phyloP scores from a whole-genome alignment of 2,113 vertebrate species.

The Formicarius rufipectus region DNA sequence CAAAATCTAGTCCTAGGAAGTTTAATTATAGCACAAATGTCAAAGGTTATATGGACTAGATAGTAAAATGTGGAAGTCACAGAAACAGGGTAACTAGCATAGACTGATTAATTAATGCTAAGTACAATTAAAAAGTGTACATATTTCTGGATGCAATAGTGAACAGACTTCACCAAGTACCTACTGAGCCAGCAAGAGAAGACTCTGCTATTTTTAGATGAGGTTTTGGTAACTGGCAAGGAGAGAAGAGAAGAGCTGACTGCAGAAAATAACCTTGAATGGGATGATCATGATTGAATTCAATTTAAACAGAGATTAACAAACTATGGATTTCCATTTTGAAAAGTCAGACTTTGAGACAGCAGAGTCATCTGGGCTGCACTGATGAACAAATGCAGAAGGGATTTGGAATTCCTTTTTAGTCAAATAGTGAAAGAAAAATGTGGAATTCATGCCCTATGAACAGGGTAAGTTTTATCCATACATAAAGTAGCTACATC shows the following conservation, averaged over 20 bases:
- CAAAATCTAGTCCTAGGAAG: background rate
- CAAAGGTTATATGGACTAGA: background rate
- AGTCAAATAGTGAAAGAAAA: background rate
- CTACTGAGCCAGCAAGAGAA: conserved; percentile 12
- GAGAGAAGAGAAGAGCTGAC: background rate
- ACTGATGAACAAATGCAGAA: background rate
- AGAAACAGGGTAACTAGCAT: accelerated
- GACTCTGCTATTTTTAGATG: background rate
- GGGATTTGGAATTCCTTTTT: background rate
- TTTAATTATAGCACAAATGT: background rate
- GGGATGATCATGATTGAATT: background rate
- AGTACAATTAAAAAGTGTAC: background rate
- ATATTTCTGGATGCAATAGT: background rate
- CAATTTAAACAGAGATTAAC: background rate
- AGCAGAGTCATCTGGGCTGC: background rate
- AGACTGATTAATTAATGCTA: background rate
- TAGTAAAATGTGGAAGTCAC: background rate
- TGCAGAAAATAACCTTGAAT: conserved; percentile 27
- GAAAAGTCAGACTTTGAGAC: background rate
- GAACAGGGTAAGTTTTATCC: background rate
- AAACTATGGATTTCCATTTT: background rate
- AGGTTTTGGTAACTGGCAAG: background rate
- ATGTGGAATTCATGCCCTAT: background rate
- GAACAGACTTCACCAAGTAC: conserved; percentile 2
- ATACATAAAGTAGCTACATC: background rate